phyloP scores from a whole-genome alignment of 2,888 invertebrate species.

The Lepidonotus clava region DNA sequence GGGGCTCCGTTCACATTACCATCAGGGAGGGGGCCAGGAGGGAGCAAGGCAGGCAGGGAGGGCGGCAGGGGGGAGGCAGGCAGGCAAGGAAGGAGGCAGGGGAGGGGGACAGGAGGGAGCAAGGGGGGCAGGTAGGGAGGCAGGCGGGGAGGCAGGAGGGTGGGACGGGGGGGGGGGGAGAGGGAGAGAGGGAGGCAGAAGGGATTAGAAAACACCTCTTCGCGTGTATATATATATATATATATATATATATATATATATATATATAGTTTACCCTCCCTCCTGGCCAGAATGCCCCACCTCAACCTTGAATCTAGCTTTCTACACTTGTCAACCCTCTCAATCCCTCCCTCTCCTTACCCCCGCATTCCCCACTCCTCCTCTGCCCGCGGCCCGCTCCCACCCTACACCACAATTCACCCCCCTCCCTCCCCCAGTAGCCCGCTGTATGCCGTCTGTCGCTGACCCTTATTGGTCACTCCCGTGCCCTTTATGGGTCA shows the following conservation, averaged over 20 bases:
- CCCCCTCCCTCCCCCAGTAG: not conserved
- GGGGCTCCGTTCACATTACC: too few species aligned
- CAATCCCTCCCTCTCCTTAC: not conserved
- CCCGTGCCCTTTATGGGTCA: conserved; percentile 36
- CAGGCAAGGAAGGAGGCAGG: not conserved
- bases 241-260: too few species aligned
- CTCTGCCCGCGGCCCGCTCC: not conserved
- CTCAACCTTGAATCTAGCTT: not conserved
- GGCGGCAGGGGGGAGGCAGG: not conserved
- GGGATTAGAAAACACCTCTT: too few species aligned
- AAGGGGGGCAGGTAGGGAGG: not conserved
- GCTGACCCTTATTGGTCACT: conserved; percentile 42
- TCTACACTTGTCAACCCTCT: not conserved
- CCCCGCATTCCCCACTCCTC: not conserved
- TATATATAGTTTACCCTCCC: too few species aligned
- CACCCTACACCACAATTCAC: not conserved
- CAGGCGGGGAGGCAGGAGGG: not conserved
- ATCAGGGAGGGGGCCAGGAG: not conserved
- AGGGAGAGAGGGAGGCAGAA: not conserved
- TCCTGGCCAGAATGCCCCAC: not conserved
- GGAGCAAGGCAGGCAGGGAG: not conserved
- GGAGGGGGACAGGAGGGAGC: not conserved
- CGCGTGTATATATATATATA: too few species aligned
- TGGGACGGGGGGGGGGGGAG: not conserved
- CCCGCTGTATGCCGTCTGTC: conserved; percentile 9